A percentile compares a stretch with the other conserved stretches of the same genome.
Conservation (phyloP, 2,888 invertebrate genomes). For the Trissolcus brochymenae region DNA sequence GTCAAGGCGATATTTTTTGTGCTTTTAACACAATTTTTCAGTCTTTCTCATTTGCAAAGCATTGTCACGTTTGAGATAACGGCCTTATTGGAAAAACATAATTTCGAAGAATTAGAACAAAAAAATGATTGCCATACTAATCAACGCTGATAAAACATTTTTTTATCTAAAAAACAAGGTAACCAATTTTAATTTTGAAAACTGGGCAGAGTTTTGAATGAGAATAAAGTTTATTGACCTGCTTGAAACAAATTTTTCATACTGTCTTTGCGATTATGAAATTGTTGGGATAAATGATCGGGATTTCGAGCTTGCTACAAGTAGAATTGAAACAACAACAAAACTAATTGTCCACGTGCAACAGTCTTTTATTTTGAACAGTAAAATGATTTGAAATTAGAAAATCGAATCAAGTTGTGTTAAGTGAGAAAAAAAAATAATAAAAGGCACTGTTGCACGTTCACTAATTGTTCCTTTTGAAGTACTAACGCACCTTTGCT, state of each 20-base stretch:
- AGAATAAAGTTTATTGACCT: no score
- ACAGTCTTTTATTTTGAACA: background rate
- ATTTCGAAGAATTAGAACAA: constrained; percentile 15
- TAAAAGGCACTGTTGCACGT: constrained; percentile 24
- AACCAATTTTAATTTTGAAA: background rate
- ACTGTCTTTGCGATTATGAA: no score
- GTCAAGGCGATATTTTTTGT: background rate
- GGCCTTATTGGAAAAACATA: constrained; percentile 12
- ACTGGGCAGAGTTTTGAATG: no score
- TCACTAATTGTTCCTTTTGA: constrained; percentile 34
- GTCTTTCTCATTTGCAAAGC: constrained; percentile 15
- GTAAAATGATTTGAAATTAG: background rate
- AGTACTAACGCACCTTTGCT: constrained; percentile 62
- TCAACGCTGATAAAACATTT: constrained; percentile 4
- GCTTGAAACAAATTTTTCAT: no score
- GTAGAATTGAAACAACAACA: no score
- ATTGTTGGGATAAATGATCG: no score
- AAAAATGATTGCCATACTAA: background rate
- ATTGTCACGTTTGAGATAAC: constrained; percentile 23
- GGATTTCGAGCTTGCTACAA: no score
- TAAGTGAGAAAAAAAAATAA: background rate
- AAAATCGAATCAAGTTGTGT: no score
- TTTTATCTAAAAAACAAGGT: constrained; percentile 11
- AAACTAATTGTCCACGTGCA: no score
- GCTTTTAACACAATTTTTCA: background rate